Evolutionary conservation across 1,140 invertebrate species (phyloP), one percentile per base, ranked within the genome.

Genomic region (Cylas formicarius): DNA sequence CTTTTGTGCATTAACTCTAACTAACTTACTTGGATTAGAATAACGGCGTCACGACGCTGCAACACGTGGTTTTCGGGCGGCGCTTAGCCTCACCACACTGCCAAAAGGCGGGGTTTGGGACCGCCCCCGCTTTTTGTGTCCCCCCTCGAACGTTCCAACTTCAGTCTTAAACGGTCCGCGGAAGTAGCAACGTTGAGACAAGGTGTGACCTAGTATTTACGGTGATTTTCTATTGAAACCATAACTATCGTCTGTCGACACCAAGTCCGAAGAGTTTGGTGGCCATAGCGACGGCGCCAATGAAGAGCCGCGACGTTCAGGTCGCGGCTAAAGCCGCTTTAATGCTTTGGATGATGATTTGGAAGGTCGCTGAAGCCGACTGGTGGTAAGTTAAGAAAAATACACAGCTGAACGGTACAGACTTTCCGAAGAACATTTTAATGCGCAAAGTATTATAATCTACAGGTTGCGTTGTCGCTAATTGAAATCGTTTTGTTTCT

Each of bases 301-400:
- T 44, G 41, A 19, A 33, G 31, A 23, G 31, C 41, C 31, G 28
- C 21, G 36, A 44, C 21, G 29, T 34, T 31, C 24, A 33, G 41
- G 21, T 35, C 21, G 16, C 21, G 14, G 31, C 16, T 24, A 14
- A 27, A 16, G 32, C 41, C 41, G 32, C 21, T 33, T 27, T 27
- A 14, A 23, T 44, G n/a, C 8, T 44, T 22, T 44, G 41, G 41
- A 34, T 35, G 41, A 10, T 24, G 18, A 7, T 35, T 22, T 33
- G 20, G 8, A 22, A 14, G 13, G 33, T 34, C 32, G 28, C 41
- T 24, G 28, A 24, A 34, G 41, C 41, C 28, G 41, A 44, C 36
- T 44, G 41, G 41, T 44, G 41, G 41, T 44, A 18, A 44, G 41
- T 35, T 4, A 9, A 11, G 20, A 14, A 17, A n/a, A n/a, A n/a